phyloP scores from a whole-genome alignment of 1,140 invertebrate species.

The Calephelis virginiensis region DNA sequence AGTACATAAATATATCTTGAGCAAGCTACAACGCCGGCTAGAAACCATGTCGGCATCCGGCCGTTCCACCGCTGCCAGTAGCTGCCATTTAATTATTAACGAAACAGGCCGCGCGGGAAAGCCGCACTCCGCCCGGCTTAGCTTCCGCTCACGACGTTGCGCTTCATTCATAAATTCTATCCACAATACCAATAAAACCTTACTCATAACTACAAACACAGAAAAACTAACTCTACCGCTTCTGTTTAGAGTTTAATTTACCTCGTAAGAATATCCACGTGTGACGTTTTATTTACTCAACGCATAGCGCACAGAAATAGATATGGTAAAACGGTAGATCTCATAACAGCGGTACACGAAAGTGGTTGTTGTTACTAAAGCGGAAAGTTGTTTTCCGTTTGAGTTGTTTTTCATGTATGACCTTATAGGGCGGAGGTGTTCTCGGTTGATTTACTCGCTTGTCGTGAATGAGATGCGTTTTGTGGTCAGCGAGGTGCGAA shows the following conservation, averaged over 20 bases:
- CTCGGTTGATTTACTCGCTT: slow-evolving; percentile 70
- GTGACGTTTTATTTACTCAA: slow-evolving; percentile 23
- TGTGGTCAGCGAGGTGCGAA: slow-evolving; percentile 67
- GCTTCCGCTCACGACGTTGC: slow-evolving; percentile 72
- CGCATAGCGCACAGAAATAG: slow-evolving; percentile 58
- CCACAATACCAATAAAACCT: slow-evolving; percentile 31
- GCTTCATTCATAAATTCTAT: slow-evolving; percentile 75
- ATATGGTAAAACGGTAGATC: slow-evolving; percentile 66
- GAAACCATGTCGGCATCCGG: slow-evolving; percentile 73
- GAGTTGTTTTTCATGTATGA: slow-evolving; percentile 47
- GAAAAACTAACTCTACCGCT: slow-evolving; percentile 40
- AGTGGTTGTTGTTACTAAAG: slow-evolving; percentile 60
- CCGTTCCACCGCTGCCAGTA: slow-evolving; percentile 67
- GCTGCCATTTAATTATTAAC: slow-evolving; percentile 76
- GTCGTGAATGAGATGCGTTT: slow-evolving; percentile 72
- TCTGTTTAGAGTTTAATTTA: slow-evolving; percentile 33
- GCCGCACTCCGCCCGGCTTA: slow-evolving; percentile 66
- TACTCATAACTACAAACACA: slow-evolving; percentile 32
- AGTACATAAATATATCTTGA: not conserved
- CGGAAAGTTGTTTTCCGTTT: slow-evolving; percentile 72
- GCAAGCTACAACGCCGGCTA: slow-evolving; percentile 34
- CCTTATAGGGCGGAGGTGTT: slow-evolving; percentile 50
- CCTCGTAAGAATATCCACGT: slow-evolving; percentile 14
- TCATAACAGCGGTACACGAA: slow-evolving; percentile 53
- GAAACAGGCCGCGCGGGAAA: slow-evolving; percentile 74